Evolutionary conservation across 1,140 invertebrate species (phyloP).

Genomic region (Zaprionus davidi): DNA sequence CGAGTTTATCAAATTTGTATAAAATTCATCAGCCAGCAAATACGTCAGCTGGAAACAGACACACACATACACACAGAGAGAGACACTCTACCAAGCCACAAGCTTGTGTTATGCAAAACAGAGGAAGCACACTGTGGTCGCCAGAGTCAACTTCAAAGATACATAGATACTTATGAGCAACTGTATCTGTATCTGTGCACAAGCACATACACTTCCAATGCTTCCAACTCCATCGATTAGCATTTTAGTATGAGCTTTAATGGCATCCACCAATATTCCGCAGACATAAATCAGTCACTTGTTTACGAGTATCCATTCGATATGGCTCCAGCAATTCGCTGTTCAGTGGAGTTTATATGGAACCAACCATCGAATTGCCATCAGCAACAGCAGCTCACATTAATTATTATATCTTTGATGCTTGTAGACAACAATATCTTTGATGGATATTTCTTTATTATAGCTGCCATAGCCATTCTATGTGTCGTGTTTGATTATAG

Average conservation of each 20-base stretch:
- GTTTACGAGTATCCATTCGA: slow-evolving; percentile 47
- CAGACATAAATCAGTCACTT: slow-evolving; percentile 51
- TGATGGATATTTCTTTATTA: slow-evolving; percentile 39
- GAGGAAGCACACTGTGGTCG: slow-evolving; percentile 59
- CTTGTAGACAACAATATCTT: slow-evolving; percentile 46
- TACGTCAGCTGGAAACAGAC: slow-evolving; percentile 69
- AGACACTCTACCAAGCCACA: slow-evolving; percentile 39
- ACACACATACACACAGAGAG: slow-evolving; percentile 4
- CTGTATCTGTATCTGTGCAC: slow-evolving; percentile 4
- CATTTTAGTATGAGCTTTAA: slow-evolving; percentile 71
- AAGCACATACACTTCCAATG: neutral
- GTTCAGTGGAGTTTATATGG: slow-evolving; percentile 18
- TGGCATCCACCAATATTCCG: slow-evolving; percentile 51
- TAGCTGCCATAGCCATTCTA: neutral
- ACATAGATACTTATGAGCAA: slow-evolving; percentile 29
- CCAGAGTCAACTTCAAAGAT: slow-evolving; percentile 34
- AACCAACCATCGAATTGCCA: slow-evolving; percentile 20
- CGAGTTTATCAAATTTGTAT: slow-evolving; percentile 82
- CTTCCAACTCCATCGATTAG: slow-evolving; percentile 51
- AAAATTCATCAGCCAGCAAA: slow-evolving; percentile 79
- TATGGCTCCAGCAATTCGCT: slow-evolving; percentile 31
- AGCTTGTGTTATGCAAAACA: slow-evolving; percentile 73
- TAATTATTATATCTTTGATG: slow-evolving; percentile 50
- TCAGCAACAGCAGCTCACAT: slow-evolving; percentile 30
- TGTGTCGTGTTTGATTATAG: slow-evolving; percentile 12